phyloP scores from a whole-genome alignment of 2,797 vertebrate species.

The Pitangus sulphuratus region DNA sequence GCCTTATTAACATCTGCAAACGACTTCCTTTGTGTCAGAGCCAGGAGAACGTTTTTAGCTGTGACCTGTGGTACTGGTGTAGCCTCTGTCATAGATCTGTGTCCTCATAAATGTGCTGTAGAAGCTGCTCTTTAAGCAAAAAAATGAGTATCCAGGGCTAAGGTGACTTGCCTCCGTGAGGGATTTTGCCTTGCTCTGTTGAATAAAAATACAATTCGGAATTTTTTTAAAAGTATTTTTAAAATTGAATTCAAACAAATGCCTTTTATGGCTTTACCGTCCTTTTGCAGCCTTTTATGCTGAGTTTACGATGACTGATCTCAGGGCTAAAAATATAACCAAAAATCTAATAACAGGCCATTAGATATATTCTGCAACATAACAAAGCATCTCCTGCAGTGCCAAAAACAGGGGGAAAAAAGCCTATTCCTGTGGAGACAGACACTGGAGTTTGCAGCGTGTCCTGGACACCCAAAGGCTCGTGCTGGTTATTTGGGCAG shows the following conservation, averaged over 20 bases:
- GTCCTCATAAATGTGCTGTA: background rate
- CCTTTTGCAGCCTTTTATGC: background rate
- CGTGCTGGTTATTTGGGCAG: background rate
- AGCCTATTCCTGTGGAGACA: background rate
- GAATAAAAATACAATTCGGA: background rate
- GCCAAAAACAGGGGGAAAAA: background rate
- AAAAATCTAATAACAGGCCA: background rate
- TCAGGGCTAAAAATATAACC: background rate
- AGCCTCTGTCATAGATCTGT: background rate
- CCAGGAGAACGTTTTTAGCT: background rate
- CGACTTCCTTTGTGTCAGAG: background rate
- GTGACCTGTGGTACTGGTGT: background rate
- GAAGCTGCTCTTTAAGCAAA: background rate
- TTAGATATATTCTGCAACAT: background rate
- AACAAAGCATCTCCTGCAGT: background rate
- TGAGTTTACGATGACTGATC: background rate
- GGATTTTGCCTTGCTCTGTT: background rate
- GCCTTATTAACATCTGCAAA: background rate
- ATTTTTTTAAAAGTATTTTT: accelerated
- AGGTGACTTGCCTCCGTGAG: background rate
- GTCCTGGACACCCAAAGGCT: background rate
- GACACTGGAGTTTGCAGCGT: background rate
- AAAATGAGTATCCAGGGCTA: background rate
- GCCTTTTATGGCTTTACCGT: background rate
- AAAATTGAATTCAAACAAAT: background rate